Percentiles rank a stretch among this genome's conserved stretches.
Evolutionary conservation across 2,113 vertebrate species (phyloP).

Genomic region (Trichomycterus rosablanca): DNA sequence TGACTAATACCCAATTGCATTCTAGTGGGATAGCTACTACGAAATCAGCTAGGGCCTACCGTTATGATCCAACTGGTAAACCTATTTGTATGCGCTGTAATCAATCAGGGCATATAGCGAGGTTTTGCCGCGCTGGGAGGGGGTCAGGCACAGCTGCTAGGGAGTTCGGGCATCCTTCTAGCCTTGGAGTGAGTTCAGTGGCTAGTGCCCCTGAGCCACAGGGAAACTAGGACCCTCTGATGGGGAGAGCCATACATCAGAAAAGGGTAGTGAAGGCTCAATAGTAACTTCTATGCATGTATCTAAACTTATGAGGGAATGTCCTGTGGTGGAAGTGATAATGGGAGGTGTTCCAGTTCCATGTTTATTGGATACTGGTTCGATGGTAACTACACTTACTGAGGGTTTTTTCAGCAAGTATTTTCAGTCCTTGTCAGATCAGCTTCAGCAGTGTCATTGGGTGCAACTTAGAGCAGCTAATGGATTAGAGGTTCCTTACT

Average conservation of each 20-base stretch:
- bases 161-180: no score
- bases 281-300: no score
- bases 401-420: neutral
- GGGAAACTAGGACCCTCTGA: no score
- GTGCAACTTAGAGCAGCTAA: slow-evolving; percentile 7
- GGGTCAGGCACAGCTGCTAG: neutral
- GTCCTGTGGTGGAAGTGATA: no score
- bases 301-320: neutral
- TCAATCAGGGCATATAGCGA: neutral
- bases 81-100: neutral
- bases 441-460: neutral
- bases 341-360: no score
- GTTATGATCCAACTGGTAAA: neutral
- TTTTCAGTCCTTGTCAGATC: neutral
- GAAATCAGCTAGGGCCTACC: neutral
- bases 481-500: slow-evolving; percentile 2
- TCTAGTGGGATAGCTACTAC: neutral
- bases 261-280: no score
- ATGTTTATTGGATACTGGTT: neutral
- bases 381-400: neutral
- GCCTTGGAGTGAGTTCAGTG: neutral
- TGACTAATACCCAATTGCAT: neutral
- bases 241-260: no score
- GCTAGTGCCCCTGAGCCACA: neutral
- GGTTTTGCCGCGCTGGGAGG: neutral